Conservation (phyloP, 2,888 invertebrate species). For the Anthophora plumipes region DNA sequence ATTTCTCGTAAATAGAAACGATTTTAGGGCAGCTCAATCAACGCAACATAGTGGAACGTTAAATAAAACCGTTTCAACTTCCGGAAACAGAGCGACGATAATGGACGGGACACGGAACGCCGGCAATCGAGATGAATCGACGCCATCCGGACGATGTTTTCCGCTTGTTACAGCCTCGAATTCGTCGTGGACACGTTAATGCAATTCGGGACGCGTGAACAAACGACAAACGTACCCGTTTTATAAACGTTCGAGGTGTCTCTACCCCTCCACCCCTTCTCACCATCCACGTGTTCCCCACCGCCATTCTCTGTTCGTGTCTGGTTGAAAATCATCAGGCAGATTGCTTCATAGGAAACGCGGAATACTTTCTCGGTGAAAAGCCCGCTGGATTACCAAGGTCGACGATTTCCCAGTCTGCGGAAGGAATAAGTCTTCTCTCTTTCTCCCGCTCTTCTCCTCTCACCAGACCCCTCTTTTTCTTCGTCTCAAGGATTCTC, state of each 20-base stretch:
- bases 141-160: slow-evolving; percentile 28
- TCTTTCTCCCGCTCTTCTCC: slow-evolving; percentile 4
- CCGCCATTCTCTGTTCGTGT: neutral
- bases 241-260: slow-evolving; percentile 22
- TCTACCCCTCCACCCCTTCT: neutral
- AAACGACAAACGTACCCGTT: slow-evolving; percentile 7
- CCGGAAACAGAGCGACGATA: slow-evolving; percentile 39
- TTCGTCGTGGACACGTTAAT: slow-evolving; percentile 37
- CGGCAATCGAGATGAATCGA: slow-evolving; percentile 33
- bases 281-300: neutral
- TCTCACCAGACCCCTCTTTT: slow-evolving; percentile 32
- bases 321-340: slow-evolving; percentile 58
- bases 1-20: neutral
- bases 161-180: slow-evolving; percentile 14
- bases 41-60: neutral
- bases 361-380: slow-evolving; percentile 51
- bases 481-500: slow-evolving; percentile 65
- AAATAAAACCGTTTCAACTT: slow-evolving; percentile 30
- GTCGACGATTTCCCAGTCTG: slow-evolving; percentile 66
- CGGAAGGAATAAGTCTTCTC: slow-evolving; percentile 64
- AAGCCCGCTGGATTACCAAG: slow-evolving; percentile 70
- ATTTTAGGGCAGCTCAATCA: neutral
- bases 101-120: slow-evolving; percentile 30
- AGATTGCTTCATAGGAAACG: slow-evolving; percentile 63
- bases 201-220: slow-evolving; percentile 5